These are phyloP conservation scores for Pan paniscus DNA, from an alignment of 2,113 vertebrate genomes.

Conservation along the genomic window DNA sequence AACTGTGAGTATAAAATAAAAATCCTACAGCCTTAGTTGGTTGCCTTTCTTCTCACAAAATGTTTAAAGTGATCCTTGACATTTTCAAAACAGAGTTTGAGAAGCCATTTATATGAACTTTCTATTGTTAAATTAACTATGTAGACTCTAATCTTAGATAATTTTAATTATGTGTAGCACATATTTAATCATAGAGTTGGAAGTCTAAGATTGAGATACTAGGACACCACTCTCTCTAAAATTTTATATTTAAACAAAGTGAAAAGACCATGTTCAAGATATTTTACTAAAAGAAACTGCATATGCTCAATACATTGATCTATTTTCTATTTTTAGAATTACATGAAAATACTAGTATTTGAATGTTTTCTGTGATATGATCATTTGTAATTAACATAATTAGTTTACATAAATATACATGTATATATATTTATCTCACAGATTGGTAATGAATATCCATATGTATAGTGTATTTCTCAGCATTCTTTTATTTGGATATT, in stretches of 20 bases:
- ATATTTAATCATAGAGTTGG: conserved; percentile 52
- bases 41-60: neutral
- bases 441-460: neutral
- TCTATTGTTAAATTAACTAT: neutral
- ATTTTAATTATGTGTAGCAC: neutral
- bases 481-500: neutral
- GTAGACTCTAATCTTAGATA: conserved; percentile 35
- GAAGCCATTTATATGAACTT: conserved; percentile 55
- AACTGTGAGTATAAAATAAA: neutral
- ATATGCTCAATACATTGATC: conserved; percentile 38
- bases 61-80: conserved; percentile 33
- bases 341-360: neutral
- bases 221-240: conserved; percentile 14
- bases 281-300: conserved; percentile 37
- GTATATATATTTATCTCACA: neutral
- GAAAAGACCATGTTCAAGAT: neutral
- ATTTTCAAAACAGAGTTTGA: conserved; percentile 39
- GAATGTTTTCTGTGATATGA: neutral
- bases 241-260: conserved; percentile 53
- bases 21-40: neutral
- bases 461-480: conserved; percentile 7
- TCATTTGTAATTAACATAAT: neutral
- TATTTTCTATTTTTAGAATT: conserved; percentile 1
- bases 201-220: neutral
- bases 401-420: neutral